Percentiles rank a stretch among this genome's conserved stretches.
Evolutionary conservation across 2,797 vertebrate species (phyloP).

Genomic region (Lagodon rhomboides): DNA sequence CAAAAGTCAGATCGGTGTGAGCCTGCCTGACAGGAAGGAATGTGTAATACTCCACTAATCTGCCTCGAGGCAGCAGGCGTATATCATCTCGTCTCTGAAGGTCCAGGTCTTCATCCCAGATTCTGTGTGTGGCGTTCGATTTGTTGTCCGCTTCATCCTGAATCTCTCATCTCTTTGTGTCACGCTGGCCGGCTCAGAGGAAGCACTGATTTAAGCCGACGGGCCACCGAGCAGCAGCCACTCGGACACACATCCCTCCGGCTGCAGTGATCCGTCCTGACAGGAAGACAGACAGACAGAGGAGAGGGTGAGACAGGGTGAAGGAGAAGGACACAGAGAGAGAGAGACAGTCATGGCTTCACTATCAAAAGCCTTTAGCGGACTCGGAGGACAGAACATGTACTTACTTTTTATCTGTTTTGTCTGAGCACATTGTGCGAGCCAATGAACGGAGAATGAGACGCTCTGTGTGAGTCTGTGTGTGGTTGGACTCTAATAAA

Average conservation of each 20-base stretch:
- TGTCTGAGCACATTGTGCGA: constrained; percentile 25
- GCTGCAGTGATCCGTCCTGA: constrained; percentile 61
- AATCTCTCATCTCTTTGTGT: constrained; percentile 30
- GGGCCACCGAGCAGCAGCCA: constrained; percentile 44
- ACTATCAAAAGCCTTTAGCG: constrained; percentile 46
- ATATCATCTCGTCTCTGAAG: neutral
- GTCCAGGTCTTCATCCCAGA: neutral
- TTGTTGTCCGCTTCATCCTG: neutral
- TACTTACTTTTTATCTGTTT: constrained; percentile 29
- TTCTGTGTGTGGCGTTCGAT: neutral
- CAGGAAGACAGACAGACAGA: constrained; percentile 11
- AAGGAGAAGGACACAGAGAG: neutral
- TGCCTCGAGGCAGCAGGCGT: constrained; percentile 14
- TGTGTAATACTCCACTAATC: neutral
- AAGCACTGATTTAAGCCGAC: constrained; percentile 44
- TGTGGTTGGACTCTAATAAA: constrained; percentile 46
- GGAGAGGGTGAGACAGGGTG: too few relatives aligned
- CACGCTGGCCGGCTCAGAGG: constrained; percentile 29
- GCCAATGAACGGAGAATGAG: constrained; percentile 25
- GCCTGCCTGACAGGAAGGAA: constrained; percentile 10
- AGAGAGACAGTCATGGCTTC: constrained; percentile 35
- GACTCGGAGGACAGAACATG: constrained; percentile 32
- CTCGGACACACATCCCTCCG: constrained; percentile 41
- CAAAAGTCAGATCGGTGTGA: neutral
- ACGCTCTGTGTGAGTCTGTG: neutral